Base-by-base conservation (phyloP, 2,888 invertebrate species). In the Monopis laevigella region DNA sequence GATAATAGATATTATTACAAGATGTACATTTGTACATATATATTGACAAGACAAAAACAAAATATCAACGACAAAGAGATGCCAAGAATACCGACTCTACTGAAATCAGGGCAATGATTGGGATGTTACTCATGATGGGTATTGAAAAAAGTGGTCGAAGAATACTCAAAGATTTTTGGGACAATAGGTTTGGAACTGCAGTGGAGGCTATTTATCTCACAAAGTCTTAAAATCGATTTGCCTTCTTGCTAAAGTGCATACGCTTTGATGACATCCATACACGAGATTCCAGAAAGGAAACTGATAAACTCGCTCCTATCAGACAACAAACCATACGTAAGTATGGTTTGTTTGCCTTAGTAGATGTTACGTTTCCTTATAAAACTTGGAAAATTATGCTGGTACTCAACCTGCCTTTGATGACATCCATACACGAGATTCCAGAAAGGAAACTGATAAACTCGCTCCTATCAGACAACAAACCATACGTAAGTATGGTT, bases 351-450 rank as follows among this genome's bases (percentile, higher is more conserved):
- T n/a, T n/a, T n/a, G n/a, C n/a, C n/a, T n/a, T 32, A 12, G 13
- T 32, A 5, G 34, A 32, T 32, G 14, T 13, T 3, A 32, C 6
- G 14, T 32, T 12, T n/a, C 34, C 34, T 10, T 32, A 32, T 32
- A 12, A 14, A 32, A 32, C 16, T 32, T 32, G 12, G 13, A 32
- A 14, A 32, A 14, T 12, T 32, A 32, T 32, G 16, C 16, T 32
- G 34, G 34, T 4, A 16, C n/a, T 6, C 34, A 32, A 32, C 34
- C 34, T 5, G n/a, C n/a, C 6, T 24, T 24, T 24, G 24, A 24
- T 10, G 24, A 24, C 10, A 10, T 24, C 24, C 6, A 6, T 7
- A 24, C 6, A 6, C 6, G 24, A 24, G 8, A 6, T 24, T 10
- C 6, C 6, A 24, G 24, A 10, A 6, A 24, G 8, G 6, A 12